Evolutionary conservation across 23 tunicate genomes (phyloP).

Genomic region (Ciona savignyi): DNA sequence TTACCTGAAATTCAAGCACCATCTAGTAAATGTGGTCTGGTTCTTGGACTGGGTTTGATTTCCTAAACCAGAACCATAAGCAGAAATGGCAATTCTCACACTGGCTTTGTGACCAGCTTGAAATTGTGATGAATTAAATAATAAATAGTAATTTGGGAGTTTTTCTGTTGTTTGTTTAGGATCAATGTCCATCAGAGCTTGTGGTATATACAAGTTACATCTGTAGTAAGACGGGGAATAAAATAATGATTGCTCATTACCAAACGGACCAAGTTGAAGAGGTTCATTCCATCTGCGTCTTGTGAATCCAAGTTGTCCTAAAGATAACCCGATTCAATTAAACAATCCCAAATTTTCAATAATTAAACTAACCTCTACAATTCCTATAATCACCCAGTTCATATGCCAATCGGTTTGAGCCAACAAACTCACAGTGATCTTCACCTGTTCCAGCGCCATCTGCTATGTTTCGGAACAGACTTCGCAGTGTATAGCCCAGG

Average conservation of each 20-base stretch:
- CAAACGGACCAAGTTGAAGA: constrained; percentile 25
- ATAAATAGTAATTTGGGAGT: neutral
- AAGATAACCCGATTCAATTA: neutral
- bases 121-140: neutral
- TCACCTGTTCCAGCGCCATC: constrained; percentile 87
- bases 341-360: constrained; percentile 83
- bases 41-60: neutral
- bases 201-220: constrained; percentile 51
- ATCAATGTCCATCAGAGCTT: constrained; percentile 45
- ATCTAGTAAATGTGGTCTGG: constrained; percentile 4
- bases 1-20: constrained; percentile 68
- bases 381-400: constrained; percentile 53
- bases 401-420: constrained; percentile 29
- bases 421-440: constrained; percentile 92
- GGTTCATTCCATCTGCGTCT: constrained; percentile 56
- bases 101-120: neutral
- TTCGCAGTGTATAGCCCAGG: constrained; percentile 43
- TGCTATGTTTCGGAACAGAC: constrained; percentile 67
- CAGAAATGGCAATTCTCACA: neutral
- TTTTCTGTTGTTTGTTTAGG: constrained; percentile 18
- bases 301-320: constrained; percentile 31
- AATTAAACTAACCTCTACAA: constrained; percentile 45
- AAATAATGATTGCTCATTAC: constrained; percentile 7
- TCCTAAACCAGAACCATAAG: neutral
- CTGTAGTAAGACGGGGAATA: constrained; percentile 57